Conservation (phyloP, 2,797 vertebrate genomes). For the Catostomus latipinnis region DNA sequence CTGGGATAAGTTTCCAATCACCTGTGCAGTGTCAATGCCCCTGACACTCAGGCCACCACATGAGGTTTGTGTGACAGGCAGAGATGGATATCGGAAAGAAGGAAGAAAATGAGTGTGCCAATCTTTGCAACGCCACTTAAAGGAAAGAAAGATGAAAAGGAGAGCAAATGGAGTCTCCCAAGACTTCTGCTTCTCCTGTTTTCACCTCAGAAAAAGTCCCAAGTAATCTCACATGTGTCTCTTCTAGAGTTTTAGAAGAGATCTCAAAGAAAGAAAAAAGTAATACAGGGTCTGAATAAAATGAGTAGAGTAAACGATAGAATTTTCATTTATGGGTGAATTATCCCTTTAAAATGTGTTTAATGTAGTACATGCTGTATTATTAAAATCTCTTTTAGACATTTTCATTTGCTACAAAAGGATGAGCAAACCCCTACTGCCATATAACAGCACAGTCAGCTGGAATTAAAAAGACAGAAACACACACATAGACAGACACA, state of each 20-base stretch:
- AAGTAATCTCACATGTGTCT: no score
- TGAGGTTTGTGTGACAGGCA: background rate
- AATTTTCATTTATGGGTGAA: no score
- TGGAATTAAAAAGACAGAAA: conserved; percentile 36
- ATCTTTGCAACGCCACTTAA: conserved; percentile 1
- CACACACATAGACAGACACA: conserved; percentile 9
- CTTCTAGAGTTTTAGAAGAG: background rate
- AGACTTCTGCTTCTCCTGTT: no score
- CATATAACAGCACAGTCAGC: conserved; percentile 7
- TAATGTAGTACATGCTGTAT: background rate
- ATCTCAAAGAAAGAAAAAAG: no score
- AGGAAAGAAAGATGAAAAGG: conserved; percentile 10
- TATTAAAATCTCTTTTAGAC: conserved; percentile 1
- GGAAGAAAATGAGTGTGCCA: conserved; percentile 26
- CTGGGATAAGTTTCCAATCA: conserved; percentile 2
- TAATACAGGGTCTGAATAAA: no score
- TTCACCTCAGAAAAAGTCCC: no score
- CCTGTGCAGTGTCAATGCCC: conserved; percentile 28
- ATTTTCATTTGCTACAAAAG: conserved; percentile 1
- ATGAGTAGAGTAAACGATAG: no score
- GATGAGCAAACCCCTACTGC: conserved; percentile 14
- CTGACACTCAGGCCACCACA: conserved; percentile 6
- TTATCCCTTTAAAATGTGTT: no score
- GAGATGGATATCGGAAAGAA: conserved; percentile 28
- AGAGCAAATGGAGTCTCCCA: conserved; percentile 5